Evolutionary conservation across 1,140 invertebrate genomes (phyloP), one percentile per base, ranked within the genome.

Genomic region (Myzus persicae): DNA sequence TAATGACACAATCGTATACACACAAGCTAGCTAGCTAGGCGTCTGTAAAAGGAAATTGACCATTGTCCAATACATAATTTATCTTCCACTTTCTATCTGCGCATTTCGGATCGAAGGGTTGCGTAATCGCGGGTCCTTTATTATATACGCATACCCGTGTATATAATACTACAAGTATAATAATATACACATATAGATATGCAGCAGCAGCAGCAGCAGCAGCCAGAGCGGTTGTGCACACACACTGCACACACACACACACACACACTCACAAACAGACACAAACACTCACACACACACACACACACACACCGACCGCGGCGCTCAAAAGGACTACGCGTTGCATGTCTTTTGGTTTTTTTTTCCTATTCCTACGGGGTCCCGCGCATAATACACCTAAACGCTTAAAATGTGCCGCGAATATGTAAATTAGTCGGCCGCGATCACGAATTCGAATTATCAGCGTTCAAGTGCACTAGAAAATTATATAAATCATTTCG

Each of bases 401-500:
- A 90, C 31, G 31, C 31, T 46, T 22, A 48, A n/a, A 87, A 87
- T 87, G 31, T 36, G 2, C 44, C 84, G 40, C 26, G 84, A 46
- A 59, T 81, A 91, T 91, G 90, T 51, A 51, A 84, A 92, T 84
- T 54, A 92, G 46, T 51, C 44, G 46, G 44, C 36, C 5, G 91
- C 36, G 67, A 82, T 92, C 91, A 82, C 91, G 91, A 92, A 42
- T 91, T 90, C 24, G 38, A 91, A 92, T 82, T 38, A 92, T 82
- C 91, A 38, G 76, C 91, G 76, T 92, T 92, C 46, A 54, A 92
- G 91, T 84, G 91, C 76, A 81, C 59, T 92, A 48, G 76, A 92
- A 84, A 92, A 82, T 92, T 92, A 92, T 84, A 92, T 92, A 92
- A 92, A 92, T 84, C 91, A 40, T 92, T 92, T 92, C 76, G 91